Evolutionary conservation across 2,113 vertebrate genomes (phyloP).

Genomic region (Varanus salvator): DNA sequence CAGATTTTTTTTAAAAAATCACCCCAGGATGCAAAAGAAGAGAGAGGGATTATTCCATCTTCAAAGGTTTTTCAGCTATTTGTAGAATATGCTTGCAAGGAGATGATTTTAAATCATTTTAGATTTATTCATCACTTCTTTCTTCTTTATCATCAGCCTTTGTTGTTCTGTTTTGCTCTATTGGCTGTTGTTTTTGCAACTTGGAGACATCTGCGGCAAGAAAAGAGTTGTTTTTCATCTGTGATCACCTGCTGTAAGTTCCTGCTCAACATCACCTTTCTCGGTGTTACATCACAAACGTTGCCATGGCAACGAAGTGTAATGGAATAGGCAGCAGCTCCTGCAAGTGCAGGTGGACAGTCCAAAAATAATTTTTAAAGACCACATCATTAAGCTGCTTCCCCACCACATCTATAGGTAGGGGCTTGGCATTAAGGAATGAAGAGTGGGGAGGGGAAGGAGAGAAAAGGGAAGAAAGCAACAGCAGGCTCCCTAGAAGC

Average conservation of each 20-base stretch:
- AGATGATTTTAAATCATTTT: constrained; percentile 16
- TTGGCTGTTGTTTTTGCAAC: constrained; percentile 25
- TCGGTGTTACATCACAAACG: not conserved
- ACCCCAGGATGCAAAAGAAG: not conserved
- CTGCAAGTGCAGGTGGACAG: constrained; percentile 44
- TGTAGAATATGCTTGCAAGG: not conserved
- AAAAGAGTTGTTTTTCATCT: not conserved
- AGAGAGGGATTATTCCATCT: constrained; percentile 2
- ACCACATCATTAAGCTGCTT: not conserved
- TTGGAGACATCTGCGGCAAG: constrained; percentile 2
- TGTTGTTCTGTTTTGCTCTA: constrained; percentile 6
- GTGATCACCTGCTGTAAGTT: constrained; percentile 1
- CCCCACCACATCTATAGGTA: constrained; percentile 8
- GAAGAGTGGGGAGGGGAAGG: not conserved
- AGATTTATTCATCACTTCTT: constrained; percentile 15
- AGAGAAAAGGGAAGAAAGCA: too few relatives aligned
- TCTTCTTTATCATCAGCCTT: not conserved
- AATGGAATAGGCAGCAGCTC: constrained; percentile 3
- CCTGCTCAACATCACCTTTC: constrained; percentile 13
- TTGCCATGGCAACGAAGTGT: constrained; percentile 12
- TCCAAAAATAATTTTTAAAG: constrained; percentile 24
- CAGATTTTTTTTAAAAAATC: constrained; percentile 14
- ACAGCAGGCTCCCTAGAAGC: not conserved
- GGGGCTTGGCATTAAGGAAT: constrained; percentile 20
- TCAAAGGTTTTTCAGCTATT: constrained; percentile 11